Base-by-base conservation (phyloP, 1,140 invertebrate genomes). In the Temnothorax nylanderi region DNA sequence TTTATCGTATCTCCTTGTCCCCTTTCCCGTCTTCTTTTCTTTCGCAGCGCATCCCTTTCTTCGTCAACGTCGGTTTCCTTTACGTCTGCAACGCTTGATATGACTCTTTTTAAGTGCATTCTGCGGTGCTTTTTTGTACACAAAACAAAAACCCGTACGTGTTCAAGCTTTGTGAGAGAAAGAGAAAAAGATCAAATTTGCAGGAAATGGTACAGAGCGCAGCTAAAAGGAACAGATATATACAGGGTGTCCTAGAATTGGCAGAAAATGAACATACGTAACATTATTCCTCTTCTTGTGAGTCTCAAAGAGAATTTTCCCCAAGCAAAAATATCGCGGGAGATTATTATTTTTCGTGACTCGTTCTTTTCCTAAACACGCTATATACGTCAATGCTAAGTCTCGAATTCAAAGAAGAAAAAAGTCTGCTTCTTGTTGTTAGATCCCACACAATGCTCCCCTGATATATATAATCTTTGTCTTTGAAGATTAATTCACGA, bases 221-320 rank as follows among this genome's bases (percentile, higher is more conserved):
- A 4, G 32, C 13, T 60, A 60, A 81, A 69, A 69, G 37, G 34
- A 41, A 56, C 78, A 71, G 37, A 72, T 69, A n/a, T 32, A 3
- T 16, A 21, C 18, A 74, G 2, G 26, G 47, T 60, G 26, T 8
- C 41, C 41, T 74, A 84, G 69, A 84, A 84, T 82, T 60, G 69
- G 26, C 41, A n/a, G 32, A 75, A 84, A 60, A n/a, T 84, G 51
- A 44, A 84, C 67, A 37, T 13, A 37, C 6, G 18, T 34, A 84
- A 60, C 41, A 11, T 49, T 34, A 67, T 56, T 81, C 21, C 21
- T 44, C 41, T 26, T 26, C 26, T 26, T 26, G 54, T 21, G 41
- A 81, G 81, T 56, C 51, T 87, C 74, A 4, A 8, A 69, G n/a
- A 51, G 49, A 47, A 87, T 56, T 87, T 87, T 84, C 34, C 18